Conservation (phyloP, 1,140 invertebrate genomes). For the Trissolcus basalis region DNA sequence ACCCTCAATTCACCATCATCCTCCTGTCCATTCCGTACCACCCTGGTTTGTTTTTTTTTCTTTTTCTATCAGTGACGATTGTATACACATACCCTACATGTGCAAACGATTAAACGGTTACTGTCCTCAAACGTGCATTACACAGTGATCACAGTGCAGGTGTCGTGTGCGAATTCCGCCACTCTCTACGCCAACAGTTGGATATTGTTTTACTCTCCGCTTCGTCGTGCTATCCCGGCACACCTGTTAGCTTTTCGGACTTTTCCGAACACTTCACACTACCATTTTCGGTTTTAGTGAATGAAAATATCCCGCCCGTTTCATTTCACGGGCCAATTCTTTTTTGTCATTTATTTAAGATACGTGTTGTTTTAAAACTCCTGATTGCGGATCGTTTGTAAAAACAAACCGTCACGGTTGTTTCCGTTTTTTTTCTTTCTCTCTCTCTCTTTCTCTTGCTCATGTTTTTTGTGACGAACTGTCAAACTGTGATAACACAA, state of each 20-base stretch:
- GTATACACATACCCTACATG: neutral
- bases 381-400: too few relatives aligned
- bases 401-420: too few relatives aligned
- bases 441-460: too few relatives aligned
- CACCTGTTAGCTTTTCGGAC: slow-evolving; percentile 12
- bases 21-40: too few relatives aligned
- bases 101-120: neutral
- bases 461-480: too few relatives aligned
- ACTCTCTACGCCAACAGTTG: slow-evolving; percentile 1
- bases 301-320: neutral
- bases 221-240: neutral
- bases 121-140: neutral
- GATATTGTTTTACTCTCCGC: slow-evolving; percentile 12
- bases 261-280: neutral
- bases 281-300: neutral
- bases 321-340: too few relatives aligned
- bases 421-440: too few relatives aligned
- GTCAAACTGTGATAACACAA: too few relatives aligned
- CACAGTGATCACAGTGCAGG: neutral
- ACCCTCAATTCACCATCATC: neutral
- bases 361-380: too few relatives aligned
- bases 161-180: neutral
- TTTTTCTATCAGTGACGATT: neutral
- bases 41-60: too few relatives aligned
- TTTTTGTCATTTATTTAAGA: too few relatives aligned